These are phyloP conservation scores for Saccostrea echinata DNA, from an alignment of 1,140 invertebrate species.

Conservation along the genomic window DNA sequence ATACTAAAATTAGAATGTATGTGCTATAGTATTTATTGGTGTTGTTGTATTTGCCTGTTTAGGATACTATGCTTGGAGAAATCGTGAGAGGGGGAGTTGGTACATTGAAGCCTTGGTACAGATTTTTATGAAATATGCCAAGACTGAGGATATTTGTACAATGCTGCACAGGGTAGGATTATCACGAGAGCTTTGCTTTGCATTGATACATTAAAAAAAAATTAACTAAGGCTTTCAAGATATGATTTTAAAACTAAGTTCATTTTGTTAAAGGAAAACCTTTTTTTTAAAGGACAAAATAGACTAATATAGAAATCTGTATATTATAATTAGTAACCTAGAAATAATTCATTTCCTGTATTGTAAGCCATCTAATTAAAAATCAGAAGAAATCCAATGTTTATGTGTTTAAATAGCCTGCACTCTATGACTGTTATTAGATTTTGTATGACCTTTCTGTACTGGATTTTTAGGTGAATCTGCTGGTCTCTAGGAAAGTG, in stretches of 20 bases:
- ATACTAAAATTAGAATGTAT: no score
- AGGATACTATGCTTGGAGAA: conserved; percentile 77
- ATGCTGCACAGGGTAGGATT: conserved; percentile 75
- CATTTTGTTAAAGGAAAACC: no score
- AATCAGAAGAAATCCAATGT: background rate
- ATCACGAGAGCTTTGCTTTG: background rate
- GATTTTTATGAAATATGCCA: conserved; percentile 74
- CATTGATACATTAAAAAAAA: background rate
- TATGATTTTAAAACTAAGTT: no score
- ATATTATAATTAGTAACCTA: no score
- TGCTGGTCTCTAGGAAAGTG: conserved; percentile 71
- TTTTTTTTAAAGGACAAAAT: no score
- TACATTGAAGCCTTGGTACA: conserved; percentile 76
- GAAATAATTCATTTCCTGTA: no score
- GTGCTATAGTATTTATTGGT: no score
- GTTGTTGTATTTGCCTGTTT: conserved; percentile 8
- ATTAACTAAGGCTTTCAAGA: no score
- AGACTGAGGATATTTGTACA: conserved; percentile 73
- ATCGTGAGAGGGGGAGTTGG: conserved; percentile 75
- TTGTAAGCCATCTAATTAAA: background rate
- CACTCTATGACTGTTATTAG: background rate
- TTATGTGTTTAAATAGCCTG: background rate
- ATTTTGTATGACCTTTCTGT: background rate
- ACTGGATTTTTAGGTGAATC: conserved; percentile 69
- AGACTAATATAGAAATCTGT: no score